phyloP scores from a whole-genome alignment of 2,797 vertebrate species.

The Lepus townsendii region DNA sequence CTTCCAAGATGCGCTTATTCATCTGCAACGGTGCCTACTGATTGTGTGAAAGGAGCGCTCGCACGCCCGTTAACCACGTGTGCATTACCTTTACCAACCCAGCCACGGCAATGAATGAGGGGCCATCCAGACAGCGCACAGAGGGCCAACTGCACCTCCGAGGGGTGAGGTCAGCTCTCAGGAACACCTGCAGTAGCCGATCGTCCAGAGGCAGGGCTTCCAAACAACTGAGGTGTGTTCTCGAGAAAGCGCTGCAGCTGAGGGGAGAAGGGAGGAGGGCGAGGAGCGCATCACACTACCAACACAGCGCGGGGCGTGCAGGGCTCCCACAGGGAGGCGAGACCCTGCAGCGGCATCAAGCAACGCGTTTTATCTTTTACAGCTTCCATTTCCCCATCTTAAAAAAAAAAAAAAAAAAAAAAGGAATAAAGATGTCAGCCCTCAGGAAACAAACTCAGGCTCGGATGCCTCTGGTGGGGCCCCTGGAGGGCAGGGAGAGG shows the following conservation, averaged over 20 bases:
- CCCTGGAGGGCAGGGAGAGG: not conserved
- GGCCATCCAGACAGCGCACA: not conserved
- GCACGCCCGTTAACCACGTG: not conserved
- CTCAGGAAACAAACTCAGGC: conserved; percentile 5
- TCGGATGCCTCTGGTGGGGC: not conserved
- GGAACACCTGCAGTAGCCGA: not conserved
- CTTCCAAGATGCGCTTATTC: not conserved
- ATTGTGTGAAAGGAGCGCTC: not conserved
- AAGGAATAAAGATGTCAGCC: not conserved
- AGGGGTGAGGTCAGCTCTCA: not conserved
- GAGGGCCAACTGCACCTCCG: not conserved
- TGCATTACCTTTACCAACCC: not conserved
- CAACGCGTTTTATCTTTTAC: not conserved
- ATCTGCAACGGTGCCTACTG: not conserved
- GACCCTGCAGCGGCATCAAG: not conserved
- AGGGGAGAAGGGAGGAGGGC: not conserved
- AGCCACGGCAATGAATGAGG: not conserved
- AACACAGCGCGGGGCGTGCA: no score
- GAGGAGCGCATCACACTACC: not conserved
- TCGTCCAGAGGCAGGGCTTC: not conserved
- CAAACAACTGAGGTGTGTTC: not conserved
- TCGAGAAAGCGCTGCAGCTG: not conserved
- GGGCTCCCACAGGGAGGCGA: no score
- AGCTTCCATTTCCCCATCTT: not conserved
- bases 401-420: not conserved